These are phyloP conservation scores for Nylanderia fulva DNA, from an alignment of 1,140 invertebrate genomes.

Conservation along the genomic window DNA sequence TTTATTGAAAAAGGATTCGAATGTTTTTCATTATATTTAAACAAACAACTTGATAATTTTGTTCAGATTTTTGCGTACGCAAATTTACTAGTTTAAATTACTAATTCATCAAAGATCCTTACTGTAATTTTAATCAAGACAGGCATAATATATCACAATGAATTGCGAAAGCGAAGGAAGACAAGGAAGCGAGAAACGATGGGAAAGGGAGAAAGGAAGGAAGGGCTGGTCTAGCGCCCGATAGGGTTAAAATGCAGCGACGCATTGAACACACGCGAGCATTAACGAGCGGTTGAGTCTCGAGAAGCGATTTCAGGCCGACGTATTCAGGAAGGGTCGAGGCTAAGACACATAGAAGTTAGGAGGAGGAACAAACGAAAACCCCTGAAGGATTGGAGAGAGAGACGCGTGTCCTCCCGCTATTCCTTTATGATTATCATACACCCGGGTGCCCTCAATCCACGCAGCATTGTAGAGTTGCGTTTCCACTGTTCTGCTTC, in stretches of 20 bases:
- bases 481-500: conserved; percentile 63
- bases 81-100: neutral
- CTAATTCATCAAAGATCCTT: neutral
- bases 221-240: conserved; percentile 36
- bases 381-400: conserved; percentile 54
- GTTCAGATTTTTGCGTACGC: neutral
- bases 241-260: conserved; percentile 50
- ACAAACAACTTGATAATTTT: too few species aligned
- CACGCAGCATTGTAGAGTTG: conserved; percentile 61
- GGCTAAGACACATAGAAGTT: conserved; percentile 9
- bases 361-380: conserved; percentile 14
- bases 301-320: conserved; percentile 70
- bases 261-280: conserved; percentile 60
- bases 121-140: neutral
- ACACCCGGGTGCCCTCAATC: conserved; percentile 77
- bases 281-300: conserved; percentile 77
- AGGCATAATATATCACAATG: neutral
- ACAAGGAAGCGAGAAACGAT: neutral
- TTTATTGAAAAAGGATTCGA: neutral
- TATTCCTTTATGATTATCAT: conserved; percentile 80
- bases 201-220: conserved; percentile 28
- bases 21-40: neutral
- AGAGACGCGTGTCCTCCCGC: conserved; percentile 61
- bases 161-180: neutral
- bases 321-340: conserved; percentile 60